Conservation (phyloP, 2,113 vertebrate genomes). For the Myocastor coypus region DNA sequence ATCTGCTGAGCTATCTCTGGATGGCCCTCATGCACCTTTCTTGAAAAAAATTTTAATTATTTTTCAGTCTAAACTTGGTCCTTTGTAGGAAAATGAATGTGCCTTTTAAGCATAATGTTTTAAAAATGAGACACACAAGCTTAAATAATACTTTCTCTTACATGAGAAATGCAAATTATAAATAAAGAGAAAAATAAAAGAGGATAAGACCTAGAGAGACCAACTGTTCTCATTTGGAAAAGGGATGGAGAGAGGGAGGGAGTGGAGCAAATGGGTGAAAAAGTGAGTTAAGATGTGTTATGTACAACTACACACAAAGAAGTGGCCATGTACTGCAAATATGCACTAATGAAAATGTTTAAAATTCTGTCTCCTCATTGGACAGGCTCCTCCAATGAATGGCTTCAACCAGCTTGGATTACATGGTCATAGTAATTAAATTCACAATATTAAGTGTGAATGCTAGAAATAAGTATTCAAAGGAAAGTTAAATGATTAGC, state of each 20-base stretch:
- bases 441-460: not conserved
- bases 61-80: not conserved
- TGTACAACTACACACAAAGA: not conserved
- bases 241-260: not conserved
- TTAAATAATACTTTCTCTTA: not conserved
- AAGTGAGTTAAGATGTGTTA: not conserved
- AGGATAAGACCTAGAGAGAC: not conserved
- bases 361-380: not conserved
- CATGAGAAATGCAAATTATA: not conserved
- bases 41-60: not conserved
- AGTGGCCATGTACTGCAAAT: not conserved
- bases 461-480: conserved; percentile 28
- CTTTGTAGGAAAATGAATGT: not conserved
- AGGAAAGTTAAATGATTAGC: conserved; percentile 26
- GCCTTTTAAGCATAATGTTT: not conserved
- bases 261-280: not conserved
- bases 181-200: not conserved
- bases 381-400: not conserved
- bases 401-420: conserved; percentile 2
- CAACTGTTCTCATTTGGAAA: not conserved
- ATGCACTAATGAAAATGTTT: not conserved
- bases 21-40: not conserved
- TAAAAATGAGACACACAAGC: not conserved
- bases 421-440: not conserved
- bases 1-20: no score